A percentile compares a stretch with the other conserved stretches of the same genome.
phyloP scores from a whole-genome alignment of 2,113 vertebrate genomes.

The Brevimyrus niger region DNA sequence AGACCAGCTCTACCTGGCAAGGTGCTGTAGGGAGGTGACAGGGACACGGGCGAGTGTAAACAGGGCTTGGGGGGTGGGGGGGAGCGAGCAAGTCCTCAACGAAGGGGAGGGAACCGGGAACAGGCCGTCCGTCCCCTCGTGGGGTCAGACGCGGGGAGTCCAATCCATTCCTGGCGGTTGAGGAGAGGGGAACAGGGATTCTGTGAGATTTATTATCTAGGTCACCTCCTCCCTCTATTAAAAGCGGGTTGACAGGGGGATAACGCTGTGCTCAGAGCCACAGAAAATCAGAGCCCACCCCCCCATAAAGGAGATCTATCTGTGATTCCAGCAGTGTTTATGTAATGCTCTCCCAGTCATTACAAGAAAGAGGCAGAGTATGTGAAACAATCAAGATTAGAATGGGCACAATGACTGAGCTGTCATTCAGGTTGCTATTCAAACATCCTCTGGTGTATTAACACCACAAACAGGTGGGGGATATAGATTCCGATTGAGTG shows the following conservation, averaged over 20 bases:
- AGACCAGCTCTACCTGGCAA: conserved; percentile 68
- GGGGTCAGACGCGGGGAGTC: conserved; percentile 8
- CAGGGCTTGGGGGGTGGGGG: conserved; percentile 16
- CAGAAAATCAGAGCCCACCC: conserved; percentile 33
- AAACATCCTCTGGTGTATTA: not conserved
- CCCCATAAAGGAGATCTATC: conserved; percentile 36
- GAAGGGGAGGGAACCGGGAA: conserved; percentile 6
- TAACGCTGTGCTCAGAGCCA: conserved; percentile 25
- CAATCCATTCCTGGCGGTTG: conserved; percentile 28
- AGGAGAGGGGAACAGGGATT: conserved; percentile 17
- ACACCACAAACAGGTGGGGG: not conserved
- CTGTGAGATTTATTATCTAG: conserved; percentile 40
- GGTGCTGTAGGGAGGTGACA: conserved; percentile 58
- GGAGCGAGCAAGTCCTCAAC: not conserved
- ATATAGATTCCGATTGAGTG: not conserved
- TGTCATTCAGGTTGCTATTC: not conserved
- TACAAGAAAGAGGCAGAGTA: not conserved
- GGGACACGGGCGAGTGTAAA: conserved; percentile 54
- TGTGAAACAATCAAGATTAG: not conserved
- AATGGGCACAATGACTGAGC: not conserved
- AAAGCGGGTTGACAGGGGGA: conserved; percentile 27
- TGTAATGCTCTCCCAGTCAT: not conserved
- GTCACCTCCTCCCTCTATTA: conserved; percentile 41
- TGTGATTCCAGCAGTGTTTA: conserved; percentile 19
- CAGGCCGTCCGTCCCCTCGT: not conserved